Conservation (phyloP, 2,888 invertebrate genomes). For the Drosophila cracens region DNA sequence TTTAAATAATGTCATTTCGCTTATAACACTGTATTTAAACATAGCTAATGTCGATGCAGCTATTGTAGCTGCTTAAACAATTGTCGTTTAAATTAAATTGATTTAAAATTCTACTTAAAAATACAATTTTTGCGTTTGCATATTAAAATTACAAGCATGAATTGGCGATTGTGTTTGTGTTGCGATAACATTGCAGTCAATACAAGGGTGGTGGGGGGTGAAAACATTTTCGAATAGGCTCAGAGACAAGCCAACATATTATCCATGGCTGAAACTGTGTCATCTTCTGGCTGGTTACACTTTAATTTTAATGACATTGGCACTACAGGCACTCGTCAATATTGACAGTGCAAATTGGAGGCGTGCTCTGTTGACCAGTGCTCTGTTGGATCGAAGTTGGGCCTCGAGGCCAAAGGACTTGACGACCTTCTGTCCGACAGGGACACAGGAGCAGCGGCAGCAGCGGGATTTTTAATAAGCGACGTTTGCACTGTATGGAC, state of each 20-base stretch:
- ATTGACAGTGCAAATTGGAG: slow-evolving; percentile 64
- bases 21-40: neutral
- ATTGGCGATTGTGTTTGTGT: slow-evolving; percentile 18
- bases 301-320: slow-evolving; percentile 55
- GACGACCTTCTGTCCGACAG: slow-evolving; percentile 9
- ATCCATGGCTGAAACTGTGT: slow-evolving; percentile 46
- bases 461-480: slow-evolving; percentile 38
- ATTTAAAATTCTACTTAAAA: neutral
- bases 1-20: neutral
- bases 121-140: neutral
- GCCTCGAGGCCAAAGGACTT: slow-evolving; percentile 27
- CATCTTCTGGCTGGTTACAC: slow-evolving; percentile 54
- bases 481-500: slow-evolving; percentile 31
- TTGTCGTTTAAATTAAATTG: neutral
- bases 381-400: slow-evolving; percentile 16
- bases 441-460: slow-evolving; percentile 5
- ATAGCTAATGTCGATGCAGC: neutral
- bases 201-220: neutral
- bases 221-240: neutral
- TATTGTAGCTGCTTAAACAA: neutral
- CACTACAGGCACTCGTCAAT: slow-evolving; percentile 48
- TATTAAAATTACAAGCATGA: neutral
- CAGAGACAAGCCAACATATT: slow-evolving; percentile 26
- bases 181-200: neutral
- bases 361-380: slow-evolving; percentile 47